Conservation (phyloP, 2,113 vertebrate genomes). For the Mionectes macconnelli region DNA sequence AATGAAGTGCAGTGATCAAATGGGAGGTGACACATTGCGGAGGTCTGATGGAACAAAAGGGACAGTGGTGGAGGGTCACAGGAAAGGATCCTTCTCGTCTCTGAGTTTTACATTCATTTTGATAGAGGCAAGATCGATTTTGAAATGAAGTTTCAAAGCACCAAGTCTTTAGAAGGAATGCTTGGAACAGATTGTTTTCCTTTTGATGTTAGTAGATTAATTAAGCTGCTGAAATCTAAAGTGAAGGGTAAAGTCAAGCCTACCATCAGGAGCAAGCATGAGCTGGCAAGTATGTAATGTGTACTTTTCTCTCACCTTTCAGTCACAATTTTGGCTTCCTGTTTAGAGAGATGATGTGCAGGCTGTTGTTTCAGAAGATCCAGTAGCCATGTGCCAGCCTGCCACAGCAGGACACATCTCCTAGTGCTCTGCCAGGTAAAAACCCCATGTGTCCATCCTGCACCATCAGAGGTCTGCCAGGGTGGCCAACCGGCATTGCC, state of each 20-base stretch:
- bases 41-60: background rate
- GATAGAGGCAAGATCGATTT: background rate
- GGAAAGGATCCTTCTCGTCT: background rate
- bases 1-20: background rate
- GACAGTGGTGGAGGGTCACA: background rate
- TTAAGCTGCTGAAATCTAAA: background rate
- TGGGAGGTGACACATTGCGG: background rate
- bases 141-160: conserved; percentile 31
- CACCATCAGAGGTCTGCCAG: fast-evolving
- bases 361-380: background rate
- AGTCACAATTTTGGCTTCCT: background rate
- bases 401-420: background rate
- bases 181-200: background rate
- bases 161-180: background rate
- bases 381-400: fast-evolving
- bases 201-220: conserved; percentile 28
- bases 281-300: background rate
- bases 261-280: background rate
- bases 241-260: background rate
- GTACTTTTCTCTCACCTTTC: background rate
- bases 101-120: background rate
- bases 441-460: fast-evolving
- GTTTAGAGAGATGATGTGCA: background rate
- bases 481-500: background rate
- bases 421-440: background rate